Evolutionary conservation across 2,888 invertebrate species (phyloP).

Genomic region (Drosophila setosimentum): DNA sequence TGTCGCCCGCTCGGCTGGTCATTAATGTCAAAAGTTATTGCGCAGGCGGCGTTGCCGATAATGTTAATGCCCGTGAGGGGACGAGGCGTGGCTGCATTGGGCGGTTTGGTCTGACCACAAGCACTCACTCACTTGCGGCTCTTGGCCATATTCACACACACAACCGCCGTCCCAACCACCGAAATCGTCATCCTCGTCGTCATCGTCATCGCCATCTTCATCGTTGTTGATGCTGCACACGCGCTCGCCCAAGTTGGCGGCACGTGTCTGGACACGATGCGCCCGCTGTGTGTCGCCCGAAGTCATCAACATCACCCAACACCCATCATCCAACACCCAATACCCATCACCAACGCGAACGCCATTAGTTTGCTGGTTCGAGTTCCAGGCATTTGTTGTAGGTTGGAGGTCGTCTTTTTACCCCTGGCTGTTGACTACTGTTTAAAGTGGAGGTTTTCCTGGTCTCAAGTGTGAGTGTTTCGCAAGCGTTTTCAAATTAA

Average conservation of each 20-base stretch:
- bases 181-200: slow-evolving; percentile 36
- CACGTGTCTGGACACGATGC: slow-evolving; percentile 72
- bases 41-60: slow-evolving; percentile 74
- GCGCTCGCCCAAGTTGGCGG: slow-evolving; percentile 77
- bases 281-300: slow-evolving; percentile 62
- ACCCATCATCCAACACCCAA: neutral
- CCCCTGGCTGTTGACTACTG: slow-evolving; percentile 35
- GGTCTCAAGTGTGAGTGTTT: slow-evolving; percentile 22
- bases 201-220: slow-evolving; percentile 34
- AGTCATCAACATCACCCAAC: slow-evolving; percentile 42
- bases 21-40: slow-evolving; percentile 81
- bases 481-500: slow-evolving; percentile 44
- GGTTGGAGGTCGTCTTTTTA: neutral
- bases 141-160: slow-evolving; percentile 20
- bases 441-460: slow-evolving; percentile 61
- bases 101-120: slow-evolving; percentile 68
- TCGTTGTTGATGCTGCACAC: slow-evolving; percentile 78
- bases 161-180: slow-evolving; percentile 12
- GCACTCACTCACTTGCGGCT: slow-evolving; percentile 67
- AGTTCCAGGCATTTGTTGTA: slow-evolving; percentile 37
- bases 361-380: slow-evolving; percentile 69
- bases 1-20: slow-evolving; percentile 53
- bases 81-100: slow-evolving; percentile 36
- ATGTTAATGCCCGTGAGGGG: slow-evolving; percentile 50
- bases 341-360: slow-evolving; percentile 49